These are phyloP conservation scores for Fregata magnificens DNA, from an alignment of 2,113 vertebrate species.

Conservation along the genomic window DNA sequence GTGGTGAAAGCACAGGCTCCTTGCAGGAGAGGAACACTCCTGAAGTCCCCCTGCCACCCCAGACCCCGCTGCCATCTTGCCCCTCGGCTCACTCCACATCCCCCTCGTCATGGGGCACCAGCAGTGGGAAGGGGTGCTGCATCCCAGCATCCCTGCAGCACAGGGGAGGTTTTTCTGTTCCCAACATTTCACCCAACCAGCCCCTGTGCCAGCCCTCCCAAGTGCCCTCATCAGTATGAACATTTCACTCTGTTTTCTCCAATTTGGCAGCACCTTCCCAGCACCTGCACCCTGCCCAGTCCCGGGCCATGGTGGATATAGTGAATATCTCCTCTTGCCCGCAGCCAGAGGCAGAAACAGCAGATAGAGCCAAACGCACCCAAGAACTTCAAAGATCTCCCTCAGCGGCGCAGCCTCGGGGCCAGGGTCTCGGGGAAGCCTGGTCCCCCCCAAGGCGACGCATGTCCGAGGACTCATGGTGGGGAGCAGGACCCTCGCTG, in stretches of 20 bases:
- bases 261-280: neutral
- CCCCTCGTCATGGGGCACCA: fast-evolving
- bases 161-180: neutral
- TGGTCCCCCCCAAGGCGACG: neutral
- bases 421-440: neutral
- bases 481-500: neutral
- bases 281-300: neutral
- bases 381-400: neutral
- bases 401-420: fast-evolving
- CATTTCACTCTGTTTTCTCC: neutral
- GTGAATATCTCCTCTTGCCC: neutral
- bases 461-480: fast-evolving
- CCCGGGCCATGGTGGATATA: fast-evolving
- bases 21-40: neutral
- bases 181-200: neutral
- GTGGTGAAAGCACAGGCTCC: neutral
- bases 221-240: neutral
- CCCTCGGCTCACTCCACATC: fast-evolving
- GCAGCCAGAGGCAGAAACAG: neutral
- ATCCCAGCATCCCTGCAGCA: neutral
- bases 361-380: neutral
- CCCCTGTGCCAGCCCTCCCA: neutral
- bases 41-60: fast-evolving
- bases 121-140: neutral
- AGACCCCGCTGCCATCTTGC: too few species aligned